Conservation (phyloP, 1,140 invertebrate genomes). For the Zaprionus lachaisei region DNA sequence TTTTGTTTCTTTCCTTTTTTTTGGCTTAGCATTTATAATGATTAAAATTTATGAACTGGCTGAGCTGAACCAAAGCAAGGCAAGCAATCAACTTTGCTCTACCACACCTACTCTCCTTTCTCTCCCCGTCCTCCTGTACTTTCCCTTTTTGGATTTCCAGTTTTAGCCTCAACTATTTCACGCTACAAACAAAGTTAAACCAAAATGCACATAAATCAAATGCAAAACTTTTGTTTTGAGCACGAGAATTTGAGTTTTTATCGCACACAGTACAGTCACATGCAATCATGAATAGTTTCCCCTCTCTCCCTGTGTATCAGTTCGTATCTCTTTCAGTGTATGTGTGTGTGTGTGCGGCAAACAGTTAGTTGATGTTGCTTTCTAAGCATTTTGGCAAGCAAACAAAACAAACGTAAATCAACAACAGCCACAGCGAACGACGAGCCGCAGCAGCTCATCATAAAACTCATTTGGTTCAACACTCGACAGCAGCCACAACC, state of each 20-base stretch:
- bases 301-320: background rate
- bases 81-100: conserved; percentile 18
- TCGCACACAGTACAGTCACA: conserved; percentile 44
- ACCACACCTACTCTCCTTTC: background rate
- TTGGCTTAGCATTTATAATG: conserved; percentile 67
- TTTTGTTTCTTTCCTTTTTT: background rate
- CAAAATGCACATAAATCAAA: conserved; percentile 78
- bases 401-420: conserved; percentile 81
- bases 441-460: conserved; percentile 73
- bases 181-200: conserved; percentile 76
- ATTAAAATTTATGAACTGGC: conserved; percentile 69
- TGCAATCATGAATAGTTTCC: conserved; percentile 9
- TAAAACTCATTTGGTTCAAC: conserved; percentile 77
- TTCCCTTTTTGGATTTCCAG: conserved; percentile 6
- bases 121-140: background rate
- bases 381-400: conserved; percentile 70
- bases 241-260: conserved; percentile 58
- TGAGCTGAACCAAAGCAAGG: background rate
- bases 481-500: conserved; percentile 24
- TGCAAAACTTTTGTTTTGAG: conserved; percentile 74
- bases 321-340: conserved; percentile 3
- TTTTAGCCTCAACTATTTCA: conserved; percentile 63
- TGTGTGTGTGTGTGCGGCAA: conserved; percentile 41
- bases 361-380: conserved; percentile 72
- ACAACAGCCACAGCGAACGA: conserved; percentile 55